These are phyloP conservation scores for Drosophila anomalipes DNA, from an alignment of 2,888 invertebrate species.

Conservation along the genomic window DNA sequence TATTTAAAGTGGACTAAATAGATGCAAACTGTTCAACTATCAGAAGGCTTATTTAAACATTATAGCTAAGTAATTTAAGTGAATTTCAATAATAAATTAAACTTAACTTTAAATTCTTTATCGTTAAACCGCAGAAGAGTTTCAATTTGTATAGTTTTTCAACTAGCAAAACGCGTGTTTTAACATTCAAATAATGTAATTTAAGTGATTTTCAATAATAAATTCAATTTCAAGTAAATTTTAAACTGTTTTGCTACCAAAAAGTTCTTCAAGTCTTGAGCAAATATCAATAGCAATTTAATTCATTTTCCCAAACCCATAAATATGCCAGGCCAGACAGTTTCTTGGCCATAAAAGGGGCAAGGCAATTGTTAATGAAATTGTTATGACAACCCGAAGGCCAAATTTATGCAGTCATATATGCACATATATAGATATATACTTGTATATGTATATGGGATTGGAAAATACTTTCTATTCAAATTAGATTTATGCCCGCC, in stretches of 20 bases:
- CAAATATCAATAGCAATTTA: slow-evolving; percentile 43
- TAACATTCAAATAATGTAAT: background rate
- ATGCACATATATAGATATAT: slow-evolving; percentile 2
- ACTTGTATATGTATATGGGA: slow-evolving; percentile 18
- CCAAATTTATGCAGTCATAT: slow-evolving; percentile 22
- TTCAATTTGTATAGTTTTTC: background rate
- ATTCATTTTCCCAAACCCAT: slow-evolving; percentile 68
- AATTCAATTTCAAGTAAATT: background rate
- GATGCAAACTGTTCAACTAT: background rate
- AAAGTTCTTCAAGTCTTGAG: slow-evolving; percentile 8
- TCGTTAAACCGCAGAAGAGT: background rate
- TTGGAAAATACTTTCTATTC: slow-evolving; percentile 56
- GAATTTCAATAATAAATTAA: background rate
- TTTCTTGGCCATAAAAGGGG: slow-evolving; percentile 35
- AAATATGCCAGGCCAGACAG: slow-evolving; percentile 55
- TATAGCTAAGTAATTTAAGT: background rate
- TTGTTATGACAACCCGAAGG: slow-evolving; percentile 69
- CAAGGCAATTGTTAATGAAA: slow-evolving; percentile 65
- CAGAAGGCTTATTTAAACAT: background rate
- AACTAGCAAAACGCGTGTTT: background rate
- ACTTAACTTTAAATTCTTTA: background rate
- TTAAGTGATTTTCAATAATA: background rate
- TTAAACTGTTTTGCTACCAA: background rate
- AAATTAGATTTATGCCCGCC: slow-evolving; percentile 70
- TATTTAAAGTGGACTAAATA: background rate